These are phyloP conservation scores for Silvanus unidentatus DNA, from an alignment of 2,888 invertebrate species.

Conservation along the genomic window DNA sequence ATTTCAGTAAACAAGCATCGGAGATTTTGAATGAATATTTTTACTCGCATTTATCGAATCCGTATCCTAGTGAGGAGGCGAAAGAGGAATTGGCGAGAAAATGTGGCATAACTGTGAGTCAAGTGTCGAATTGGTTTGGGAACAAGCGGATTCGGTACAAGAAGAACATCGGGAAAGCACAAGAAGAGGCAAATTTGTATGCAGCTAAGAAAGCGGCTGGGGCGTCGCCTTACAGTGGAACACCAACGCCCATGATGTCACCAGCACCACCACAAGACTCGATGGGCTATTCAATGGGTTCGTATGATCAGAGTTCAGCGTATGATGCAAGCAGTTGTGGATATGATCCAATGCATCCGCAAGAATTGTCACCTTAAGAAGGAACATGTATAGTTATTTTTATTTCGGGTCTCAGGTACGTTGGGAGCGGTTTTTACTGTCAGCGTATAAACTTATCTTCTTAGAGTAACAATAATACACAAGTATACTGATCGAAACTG, in stretches of 20 bases:
- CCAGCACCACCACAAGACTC: conserved; percentile 89
- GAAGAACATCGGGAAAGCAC: conserved; percentile 99
- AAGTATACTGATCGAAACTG: too few species aligned
- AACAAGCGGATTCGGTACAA: conserved; percentile 99
- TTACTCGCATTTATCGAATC: conserved; percentile 98
- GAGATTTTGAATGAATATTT: conserved; percentile 99
- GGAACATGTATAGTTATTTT: too few species aligned
- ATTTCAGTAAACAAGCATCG: conserved; percentile 99
- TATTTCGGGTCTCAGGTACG: too few species aligned
- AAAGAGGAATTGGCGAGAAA: conserved; percentile 99
- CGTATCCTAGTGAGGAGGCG: conserved; percentile 99
- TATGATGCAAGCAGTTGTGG: conserved; percentile 88
- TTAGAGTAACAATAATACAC: too few species aligned
- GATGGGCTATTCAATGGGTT: conserved; percentile 89
- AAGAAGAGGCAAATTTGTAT: conserved; percentile 98
- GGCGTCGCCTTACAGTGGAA: conserved; percentile 69
- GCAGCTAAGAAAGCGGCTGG: conserved; percentile 97
- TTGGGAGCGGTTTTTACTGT: too few species aligned
- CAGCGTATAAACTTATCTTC: too few species aligned
- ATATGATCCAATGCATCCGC: conserved; percentile 83
- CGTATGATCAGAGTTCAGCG: conserved; percentile 82
- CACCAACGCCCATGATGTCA: conserved; percentile 92
- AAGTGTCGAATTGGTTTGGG: conserved; percentile 98
- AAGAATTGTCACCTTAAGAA: conserved; percentile 64
- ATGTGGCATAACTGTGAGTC: conserved; percentile 91